Evolutionary conservation across 2,797 vertebrate species (phyloP), one percentile per base, ranked within the genome.

Genomic region (Paguma larvata): DNA sequence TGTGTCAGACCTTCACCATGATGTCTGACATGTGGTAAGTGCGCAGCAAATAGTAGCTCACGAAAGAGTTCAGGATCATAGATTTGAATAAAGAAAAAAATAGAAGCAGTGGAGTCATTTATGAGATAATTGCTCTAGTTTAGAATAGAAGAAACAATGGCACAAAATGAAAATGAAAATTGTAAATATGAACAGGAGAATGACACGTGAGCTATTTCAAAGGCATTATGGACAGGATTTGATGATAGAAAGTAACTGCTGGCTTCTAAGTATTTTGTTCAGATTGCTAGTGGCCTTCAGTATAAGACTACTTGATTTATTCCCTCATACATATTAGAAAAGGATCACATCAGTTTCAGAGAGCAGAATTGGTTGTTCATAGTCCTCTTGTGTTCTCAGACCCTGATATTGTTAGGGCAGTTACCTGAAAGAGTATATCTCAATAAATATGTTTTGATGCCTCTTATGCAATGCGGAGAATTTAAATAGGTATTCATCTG

Each of bases 41-140:
- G 6, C 32, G 86, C 30, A 62, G 23, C 23, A 62, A 62, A 62
- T 62, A 62, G 59, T 25, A 23, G 23, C 30, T 80, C 23, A 51
- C 10, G 19, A 68, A 77, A 68, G 32, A 84, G 67, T 86, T 79
- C 77, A 80, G 34, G 32, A 68, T 85, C 44, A 65, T 30, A 23
- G 62, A 48, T 65, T 82, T 78, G 88, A 89, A 77, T 85, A 51
- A 73, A 93, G 48, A 72, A 44, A 73, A 73, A 92, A 94, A 41
- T 7, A 78, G 30, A 73, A 34, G 1, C 27, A 63, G 41, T 14
- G 2, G 18, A 80, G 21, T 51, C 44, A 63, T 63, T 91, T 80
- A 19, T 68, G 34, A 38, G 48, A 75, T 25, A 68, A 79, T 25
- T 51, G 44, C 56, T 59, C 1, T 27, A 38, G 44, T 65, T 83